Base-by-base conservation (phyloP, 2,797 vertebrate genomes). In the Micromesistius poutassou region DNA sequence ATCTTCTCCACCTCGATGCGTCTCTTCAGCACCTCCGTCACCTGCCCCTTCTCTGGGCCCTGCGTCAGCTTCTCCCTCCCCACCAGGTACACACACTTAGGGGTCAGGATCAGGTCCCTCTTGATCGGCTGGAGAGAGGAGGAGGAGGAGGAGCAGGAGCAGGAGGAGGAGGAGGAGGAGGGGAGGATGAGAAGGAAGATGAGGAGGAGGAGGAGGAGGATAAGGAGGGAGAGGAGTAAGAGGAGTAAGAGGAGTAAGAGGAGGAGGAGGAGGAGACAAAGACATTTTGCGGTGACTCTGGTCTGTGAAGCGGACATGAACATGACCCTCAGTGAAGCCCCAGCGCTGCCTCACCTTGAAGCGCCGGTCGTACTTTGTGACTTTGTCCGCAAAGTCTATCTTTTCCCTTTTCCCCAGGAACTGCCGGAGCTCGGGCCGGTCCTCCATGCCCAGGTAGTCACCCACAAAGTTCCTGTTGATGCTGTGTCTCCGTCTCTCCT, bases 381-480 rank as follows among this genome's bases (percentile, higher is more conserved):
- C 95, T 0, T 94, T 97, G 88, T 99, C 97, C 0, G 97, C 96
- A 77, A 99, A 99, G 83, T 99, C 97, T 0, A 98, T 96, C 93
- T 99, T 99, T 83, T 99, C 98, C 73, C 98, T 94, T 83, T 97
- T 99, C 87, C 90, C 97, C 84, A 99, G 90, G 35, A 99, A 99
- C 92, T 98, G 97, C 0, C 97, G 95, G 0, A 98, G 95, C 80
- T 99, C 97, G 0, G 97, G 97, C 73, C 94, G 91, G 78, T 98
- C 97, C 0, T 98, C 97, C 97, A 98, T 97, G 25, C 98, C 98
- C 25, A 99, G 94, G 84, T 99, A 99, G 88, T 99, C 98, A 0
- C 98, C 98, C 1, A 99, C 94, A 80, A 99, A 99, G 90, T 99
- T 99, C 82, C 98, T 94, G 92, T 99, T 99, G 75, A 99, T 94